Conservation (phyloP, 1,140 invertebrate genomes). For the Drosophila rufa region DNA sequence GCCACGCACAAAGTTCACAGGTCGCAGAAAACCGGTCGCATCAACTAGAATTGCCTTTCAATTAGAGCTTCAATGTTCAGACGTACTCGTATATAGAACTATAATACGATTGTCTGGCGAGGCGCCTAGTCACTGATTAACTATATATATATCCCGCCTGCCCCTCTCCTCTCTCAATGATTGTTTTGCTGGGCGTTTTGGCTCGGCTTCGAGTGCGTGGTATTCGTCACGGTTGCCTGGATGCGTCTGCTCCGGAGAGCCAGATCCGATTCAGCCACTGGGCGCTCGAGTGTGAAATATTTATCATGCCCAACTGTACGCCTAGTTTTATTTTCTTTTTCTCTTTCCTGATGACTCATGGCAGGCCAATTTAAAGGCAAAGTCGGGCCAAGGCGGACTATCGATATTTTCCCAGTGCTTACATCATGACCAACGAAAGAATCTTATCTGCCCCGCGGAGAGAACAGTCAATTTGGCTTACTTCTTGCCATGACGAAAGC, state of each 20-base stretch:
- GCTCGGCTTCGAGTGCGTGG: slow-evolving; percentile 47
- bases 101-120: slow-evolving; percentile 11
- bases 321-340: slow-evolving; percentile 20
- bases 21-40: slow-evolving; percentile 31
- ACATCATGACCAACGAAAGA: slow-evolving; percentile 55
- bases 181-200: slow-evolving; percentile 44
- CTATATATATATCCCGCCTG: not conserved
- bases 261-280: slow-evolving; percentile 48
- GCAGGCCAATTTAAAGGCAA: slow-evolving; percentile 22
- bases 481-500: slow-evolving; percentile 63
- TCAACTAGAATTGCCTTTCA: slow-evolving; percentile 30
- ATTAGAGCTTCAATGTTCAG: slow-evolving; percentile 25
- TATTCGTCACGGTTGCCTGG: slow-evolving; percentile 68
- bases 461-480: slow-evolving; percentile 39
- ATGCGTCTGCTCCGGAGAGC: slow-evolving; percentile 58
- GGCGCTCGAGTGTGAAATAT: slow-evolving; percentile 61
- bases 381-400: slow-evolving; percentile 5
- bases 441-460: slow-evolving; percentile 37
- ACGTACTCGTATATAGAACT: not conserved
- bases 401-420: slow-evolving; percentile 61
- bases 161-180: not conserved
- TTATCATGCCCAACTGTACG: slow-evolving; percentile 61
- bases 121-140: slow-evolving; percentile 44
- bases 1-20: slow-evolving; percentile 52
- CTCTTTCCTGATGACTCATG: slow-evolving; percentile 11